Evolutionary conservation across 2,113 vertebrate species (phyloP), one percentile per base, ranked within the genome.

Genomic region (Hystrix cristata): DNA sequence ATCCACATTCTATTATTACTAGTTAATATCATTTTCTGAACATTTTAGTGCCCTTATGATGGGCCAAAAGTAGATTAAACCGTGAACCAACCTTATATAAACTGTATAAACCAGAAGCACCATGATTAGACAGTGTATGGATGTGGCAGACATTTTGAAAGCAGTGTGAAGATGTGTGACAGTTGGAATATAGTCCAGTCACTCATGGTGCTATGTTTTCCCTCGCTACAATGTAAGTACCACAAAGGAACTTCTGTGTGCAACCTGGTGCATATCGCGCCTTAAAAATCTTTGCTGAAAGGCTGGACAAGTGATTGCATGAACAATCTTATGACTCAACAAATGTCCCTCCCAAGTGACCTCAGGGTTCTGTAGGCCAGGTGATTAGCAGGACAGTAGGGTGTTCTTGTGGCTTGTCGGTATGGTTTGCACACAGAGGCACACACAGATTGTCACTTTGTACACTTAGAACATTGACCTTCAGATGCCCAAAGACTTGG

Each of bases 251-350:
- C 51, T 82, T 48, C 23, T 38, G 46, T 25, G 60, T 64, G 11
- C 29, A 90, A 25, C 25, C 64, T 53, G 21, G 55, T 80, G 25
- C 9, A 11, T 53, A 51, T 60, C 51, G 34, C 43, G 59, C 29
- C 48, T 82, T 82, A 80, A 43, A 92, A 72, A 38, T 79, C 29
- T 69, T 94, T 76, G 25, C 89, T 93, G 72, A 89, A 92, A 89
- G 34, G 21, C 21, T 62, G 57, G n/a, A 43, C 82, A 93, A 3
- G 25, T 74, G 74, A 59, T 51, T 27, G 57, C 91, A 27, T 94
- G 72, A 72, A 43, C 16, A 67, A 13, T 18, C 0, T n/a, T 38
- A n/a, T 34, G 51, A 79, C 11, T 82, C 46, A 57, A 4, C 3
- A 51, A 48, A 31, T 34, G 23, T n/a, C 19, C 46, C 55, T 67